phyloP scores from a whole-genome alignment of 2,888 invertebrate genomes.

The Papilio gigon region DNA sequence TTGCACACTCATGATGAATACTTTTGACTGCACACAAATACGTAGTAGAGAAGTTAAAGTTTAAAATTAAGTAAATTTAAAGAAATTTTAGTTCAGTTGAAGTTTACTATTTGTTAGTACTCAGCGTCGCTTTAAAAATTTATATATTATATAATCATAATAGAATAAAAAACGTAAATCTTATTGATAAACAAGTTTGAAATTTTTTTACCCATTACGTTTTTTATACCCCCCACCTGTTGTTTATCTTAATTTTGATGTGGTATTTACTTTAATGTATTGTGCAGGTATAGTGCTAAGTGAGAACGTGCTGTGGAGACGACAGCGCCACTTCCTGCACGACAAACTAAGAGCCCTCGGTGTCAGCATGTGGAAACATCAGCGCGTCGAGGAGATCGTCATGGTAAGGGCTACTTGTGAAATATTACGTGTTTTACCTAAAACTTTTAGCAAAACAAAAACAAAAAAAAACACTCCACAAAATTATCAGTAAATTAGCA shows the following conservation, averaged over 20 bases:
- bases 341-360: constrained; percentile 90
- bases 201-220: background rate
- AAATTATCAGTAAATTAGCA: no score
- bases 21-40: background rate
- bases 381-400: constrained; percentile 88
- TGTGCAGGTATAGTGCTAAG: constrained; percentile 62
- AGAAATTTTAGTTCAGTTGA: no score
- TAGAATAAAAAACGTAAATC: constrained; percentile 22
- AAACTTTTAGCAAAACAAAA: no score
- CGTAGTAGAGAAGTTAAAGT: no score
- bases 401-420: constrained; percentile 76
- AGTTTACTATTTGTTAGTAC: background rate
- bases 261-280: background rate
- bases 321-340: constrained; percentile 90
- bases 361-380: constrained; percentile 87
- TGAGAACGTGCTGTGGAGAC: constrained; percentile 91
- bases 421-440: no score
- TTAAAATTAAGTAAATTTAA: background rate
- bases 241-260: background rate
- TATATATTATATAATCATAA: constrained; percentile 7
- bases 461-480: no score
- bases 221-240: background rate
- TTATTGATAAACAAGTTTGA: background rate
- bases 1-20: background rate
- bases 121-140: no score